Evolutionary conservation across 2,888 invertebrate species (phyloP), one percentile per base, ranked within the genome.

Genomic region (Mythimna ferrago): DNA sequence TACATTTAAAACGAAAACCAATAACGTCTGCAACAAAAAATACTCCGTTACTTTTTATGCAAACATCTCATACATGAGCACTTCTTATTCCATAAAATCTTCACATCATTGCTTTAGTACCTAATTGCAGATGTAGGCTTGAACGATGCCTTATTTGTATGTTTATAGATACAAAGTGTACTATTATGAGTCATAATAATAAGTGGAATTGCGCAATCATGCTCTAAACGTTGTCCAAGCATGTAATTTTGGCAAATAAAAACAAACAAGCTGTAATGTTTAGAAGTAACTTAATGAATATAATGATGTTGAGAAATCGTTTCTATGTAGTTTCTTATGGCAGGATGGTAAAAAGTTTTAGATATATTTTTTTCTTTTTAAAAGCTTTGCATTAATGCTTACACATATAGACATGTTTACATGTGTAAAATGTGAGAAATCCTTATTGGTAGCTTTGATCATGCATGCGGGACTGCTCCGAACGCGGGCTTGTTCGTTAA

Each of bases 161-260:
- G 89, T 91, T 92, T 92, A 93, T 88, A 84, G 85, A 83, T 85
- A 84, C 83, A 86, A 89, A 86, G 87, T 91, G 89, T 90, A 90
- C 89, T 82, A 94, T 94, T 94, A 94, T 83, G 84, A 86, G 91
- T 91, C 92, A 87, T 93, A 93, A 93, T 91, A 86, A 87, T 91
- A 88, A 89, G 86, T 87, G 82, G 84, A 64, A 89, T 87, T 88
- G 89, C 88, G 87, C 89, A 92, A 93, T 91, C 88, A 88, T 54
- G 83, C 81, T 82, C 84, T 88, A 89, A 91, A 89, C 88, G 87
- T 77, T 90, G 86, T 87, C 87, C 80, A 89, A 89, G 86, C 87
- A 84, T 93, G 87, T 94, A 93, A 94, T 94, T 94, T 93, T 66
- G 84, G 84, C 86, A 83, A 86, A 91, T 92, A 92, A 94, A 93